Evolutionary conservation across 2,888 invertebrate species (phyloP).

Genomic region (Drosophila recens): DNA sequence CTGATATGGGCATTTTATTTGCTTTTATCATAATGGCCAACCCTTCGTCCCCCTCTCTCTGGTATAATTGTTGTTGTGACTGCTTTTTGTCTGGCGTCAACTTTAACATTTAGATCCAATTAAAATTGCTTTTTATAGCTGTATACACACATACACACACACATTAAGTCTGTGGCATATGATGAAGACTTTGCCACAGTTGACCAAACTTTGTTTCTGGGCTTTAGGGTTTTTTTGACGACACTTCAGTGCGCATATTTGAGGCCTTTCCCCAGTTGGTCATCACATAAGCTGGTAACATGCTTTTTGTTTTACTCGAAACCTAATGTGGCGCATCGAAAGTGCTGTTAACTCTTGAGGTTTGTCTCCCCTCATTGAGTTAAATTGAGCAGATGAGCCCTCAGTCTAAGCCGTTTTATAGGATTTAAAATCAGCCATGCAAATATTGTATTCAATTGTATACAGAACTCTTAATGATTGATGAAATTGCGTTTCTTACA

Average conservation of each 20-base stretch:
- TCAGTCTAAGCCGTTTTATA: conserved; percentile 19
- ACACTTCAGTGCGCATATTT: conserved; percentile 10
- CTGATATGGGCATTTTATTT: conserved; percentile 67
- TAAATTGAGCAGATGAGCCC: conserved; percentile 50
- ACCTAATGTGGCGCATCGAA: conserved; percentile 59
- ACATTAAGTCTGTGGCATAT: conserved; percentile 1
- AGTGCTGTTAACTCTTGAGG: conserved; percentile 57
- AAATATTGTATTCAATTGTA: conserved; percentile 26
- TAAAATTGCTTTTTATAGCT: conserved; percentile 73
- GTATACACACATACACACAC: background rate
- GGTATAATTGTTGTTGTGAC: conserved; percentile 69
- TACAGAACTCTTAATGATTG: conserved; percentile 37
- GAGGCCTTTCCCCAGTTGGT: conserved; percentile 34
- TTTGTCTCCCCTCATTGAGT: conserved; percentile 30
- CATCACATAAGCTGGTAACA: conserved; percentile 51
- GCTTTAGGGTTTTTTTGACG: conserved; percentile 3
- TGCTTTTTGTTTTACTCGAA: conserved; percentile 63
- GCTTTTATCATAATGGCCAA: conserved; percentile 50
- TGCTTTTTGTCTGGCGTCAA: conserved; percentile 52
- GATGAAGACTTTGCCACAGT: conserved; percentile 21
- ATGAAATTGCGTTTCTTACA: conserved; percentile 8
- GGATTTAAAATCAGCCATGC: conserved; percentile 42
- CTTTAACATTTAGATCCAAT: conserved; percentile 73
- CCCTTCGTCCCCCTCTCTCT: conserved; percentile 16
- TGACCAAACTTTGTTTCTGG: conserved; percentile 18